Base-by-base conservation (phyloP, 2,888 invertebrate species). In the Drosophila tripunctata region DNA sequence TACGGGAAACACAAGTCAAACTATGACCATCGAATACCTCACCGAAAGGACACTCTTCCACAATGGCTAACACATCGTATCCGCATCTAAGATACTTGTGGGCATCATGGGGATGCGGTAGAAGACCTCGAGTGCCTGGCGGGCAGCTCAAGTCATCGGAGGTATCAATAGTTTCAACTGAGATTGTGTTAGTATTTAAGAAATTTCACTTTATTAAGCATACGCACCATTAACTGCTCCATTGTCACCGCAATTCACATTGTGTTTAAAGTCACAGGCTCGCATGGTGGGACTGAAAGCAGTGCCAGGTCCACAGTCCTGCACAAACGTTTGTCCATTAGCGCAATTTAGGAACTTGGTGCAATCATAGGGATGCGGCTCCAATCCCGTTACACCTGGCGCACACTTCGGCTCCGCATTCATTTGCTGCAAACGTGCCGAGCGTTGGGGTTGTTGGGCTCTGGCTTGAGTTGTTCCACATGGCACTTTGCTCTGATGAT, bases 261-360 rank as follows among this genome's bases (percentile, higher is more conserved):
- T 93, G 35, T 92, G 85, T 1, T 94, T 93, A 89, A 92, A 93
- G 88, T 94, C 94, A 76, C 95, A 95, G 7, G 92, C 91, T 40
- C 91, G 90, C 36, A 91, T 76, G 1, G 76, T 64, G 0, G 93
- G 92, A 87, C 93, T 94, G 71, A 94, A 95, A 0, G 93, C 92
- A 0, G 94, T 94, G 14, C 94, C 94, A 1, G 93, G 93, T 2
- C 92, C 93, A 87, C 95, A 95, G 44, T 92, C 91, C 90, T 93
- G 93, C 2, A 94, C 85, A 64, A 92, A 92, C 0, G 93, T 93
- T 27, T 89, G 90, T 0, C 94, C 94, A 71, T 93, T 92, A 7
- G 92, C 93, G 80, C 95, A 95, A 76, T 93, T 93, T 14, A 95
- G 79, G 84, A 93, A 95, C 80, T 94, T 94, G 0, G 92, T 91